These are phyloP conservation scores for Zonitis immaculata DNA, from an alignment of 2,888 invertebrate species.

Conservation along the genomic window DNA sequence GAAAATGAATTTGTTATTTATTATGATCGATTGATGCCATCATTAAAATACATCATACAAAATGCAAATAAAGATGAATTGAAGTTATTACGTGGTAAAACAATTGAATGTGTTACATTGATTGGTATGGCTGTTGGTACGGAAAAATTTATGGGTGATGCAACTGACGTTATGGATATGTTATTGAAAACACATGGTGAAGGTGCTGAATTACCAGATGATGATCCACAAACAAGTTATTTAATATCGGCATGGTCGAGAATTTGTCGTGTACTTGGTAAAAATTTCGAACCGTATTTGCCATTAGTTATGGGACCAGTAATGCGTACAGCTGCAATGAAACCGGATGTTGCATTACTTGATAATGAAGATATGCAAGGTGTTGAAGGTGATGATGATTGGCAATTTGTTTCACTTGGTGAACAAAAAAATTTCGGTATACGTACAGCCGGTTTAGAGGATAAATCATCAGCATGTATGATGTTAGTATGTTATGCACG, in stretches of 20 bases:
- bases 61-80: slow-evolving; percentile 86
- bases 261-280: slow-evolving; percentile 73
- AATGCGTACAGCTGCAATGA: slow-evolving; percentile 84
- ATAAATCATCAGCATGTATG: slow-evolving; percentile 94
- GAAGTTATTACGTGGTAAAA: slow-evolving; percentile 91
- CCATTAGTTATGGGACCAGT: slow-evolving; percentile 96
- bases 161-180: slow-evolving; percentile 94
- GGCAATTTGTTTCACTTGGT: slow-evolving; percentile 91
- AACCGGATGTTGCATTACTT: slow-evolving; percentile 86
- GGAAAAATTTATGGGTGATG: slow-evolving; percentile 84
- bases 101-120: slow-evolving; percentile 97
- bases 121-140: slow-evolving; percentile 86
- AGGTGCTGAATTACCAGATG: slow-evolving; percentile 73
- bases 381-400: slow-evolving; percentile 81
- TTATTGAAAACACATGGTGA: slow-evolving; percentile 86
- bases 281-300: slow-evolving; percentile 84
- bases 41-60: slow-evolving; percentile 94
- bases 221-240: slow-evolving; percentile 96
- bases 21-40: slow-evolving; percentile 91
- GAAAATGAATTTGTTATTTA: slow-evolving; percentile 93
- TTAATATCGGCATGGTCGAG: slow-evolving; percentile 99
- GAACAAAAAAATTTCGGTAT: slow-evolving; percentile 95
- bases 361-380: slow-evolving; percentile 82
- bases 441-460: slow-evolving; percentile 86
- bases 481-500: slow-evolving; percentile 95